Percentiles rank a stretch among this genome's conserved stretches.
These are phyloP conservation scores for Irena cyanogastra DNA, from an alignment of 2,113 vertebrate genomes.

Conservation along the genomic window DNA sequence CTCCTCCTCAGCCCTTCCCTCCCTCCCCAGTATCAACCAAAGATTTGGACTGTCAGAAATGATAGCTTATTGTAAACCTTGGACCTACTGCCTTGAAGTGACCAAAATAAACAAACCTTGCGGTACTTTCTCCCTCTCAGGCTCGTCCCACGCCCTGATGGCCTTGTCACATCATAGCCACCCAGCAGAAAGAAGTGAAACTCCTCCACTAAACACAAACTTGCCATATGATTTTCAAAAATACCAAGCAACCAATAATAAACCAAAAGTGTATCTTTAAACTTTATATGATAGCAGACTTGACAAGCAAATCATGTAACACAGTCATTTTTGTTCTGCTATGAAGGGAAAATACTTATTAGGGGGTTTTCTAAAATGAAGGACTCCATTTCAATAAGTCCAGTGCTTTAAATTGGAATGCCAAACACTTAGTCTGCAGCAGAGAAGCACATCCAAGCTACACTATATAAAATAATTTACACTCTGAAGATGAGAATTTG, in stretches of 20 bases:
- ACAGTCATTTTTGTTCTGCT: neutral
- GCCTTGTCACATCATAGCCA: neutral
- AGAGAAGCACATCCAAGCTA: neutral
- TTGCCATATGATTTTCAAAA: neutral
- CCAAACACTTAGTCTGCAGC: neutral
- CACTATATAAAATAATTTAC: neutral
- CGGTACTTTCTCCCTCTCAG: neutral
- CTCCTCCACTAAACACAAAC: neutral
- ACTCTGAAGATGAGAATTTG: neutral
- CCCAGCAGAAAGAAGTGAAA: neutral
- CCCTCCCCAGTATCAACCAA: rapidly evolving
- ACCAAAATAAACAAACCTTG: neutral
- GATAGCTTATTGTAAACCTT: neutral
- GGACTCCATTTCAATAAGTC: neutral
- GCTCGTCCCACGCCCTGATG: neutral
- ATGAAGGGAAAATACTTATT: neutral
- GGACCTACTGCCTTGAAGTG: neutral
- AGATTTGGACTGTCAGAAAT: neutral
- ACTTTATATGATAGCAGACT: neutral
- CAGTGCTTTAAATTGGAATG: neutral
- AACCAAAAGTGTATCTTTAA: neutral
- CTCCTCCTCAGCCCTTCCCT: neutral
- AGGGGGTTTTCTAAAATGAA: neutral
- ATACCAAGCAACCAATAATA: neutral
- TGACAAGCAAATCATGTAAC: neutral